These are phyloP conservation scores for Ataeniobius toweri DNA, from an alignment of 2,797 vertebrate genomes.

Conservation along the genomic window DNA sequence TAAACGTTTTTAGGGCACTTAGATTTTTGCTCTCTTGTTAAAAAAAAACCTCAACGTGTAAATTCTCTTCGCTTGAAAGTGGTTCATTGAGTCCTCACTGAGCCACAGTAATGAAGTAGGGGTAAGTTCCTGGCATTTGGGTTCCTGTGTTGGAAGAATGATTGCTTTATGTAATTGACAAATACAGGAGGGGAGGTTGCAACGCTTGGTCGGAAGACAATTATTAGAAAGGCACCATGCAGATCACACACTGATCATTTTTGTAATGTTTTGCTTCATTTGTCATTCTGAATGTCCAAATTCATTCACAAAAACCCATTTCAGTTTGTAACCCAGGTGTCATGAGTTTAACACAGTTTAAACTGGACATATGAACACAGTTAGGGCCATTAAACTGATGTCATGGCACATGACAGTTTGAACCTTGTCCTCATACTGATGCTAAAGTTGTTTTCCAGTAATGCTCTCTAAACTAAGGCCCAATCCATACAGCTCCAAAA, in stretches of 20 bases:
- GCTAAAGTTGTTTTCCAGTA: constrained; percentile 15
- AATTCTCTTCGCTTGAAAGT: not conserved
- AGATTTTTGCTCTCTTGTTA: not conserved
- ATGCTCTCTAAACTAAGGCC: not conserved
- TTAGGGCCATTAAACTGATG: constrained; percentile 14
- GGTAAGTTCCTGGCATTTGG: constrained; percentile 4
- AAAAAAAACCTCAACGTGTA: not conserved
- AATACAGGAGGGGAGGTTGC: constrained; percentile 25
- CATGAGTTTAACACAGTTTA: not conserved
- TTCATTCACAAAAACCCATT: not conserved
- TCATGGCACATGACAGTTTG: constrained; percentile 45
- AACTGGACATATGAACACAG: not conserved
- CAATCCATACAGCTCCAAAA: not conserved
- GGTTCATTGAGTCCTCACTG: constrained; percentile 1
- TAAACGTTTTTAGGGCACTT: not conserved
- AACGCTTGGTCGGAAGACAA: constrained; percentile 21
- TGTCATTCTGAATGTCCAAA: not conserved
- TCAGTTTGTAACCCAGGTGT: not conserved
- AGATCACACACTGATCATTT: not conserved
- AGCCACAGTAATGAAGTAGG: not conserved
- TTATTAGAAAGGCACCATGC: not conserved
- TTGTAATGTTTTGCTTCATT: not conserved
- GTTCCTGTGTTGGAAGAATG: constrained; percentile 20
- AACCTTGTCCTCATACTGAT: constrained; percentile 53
- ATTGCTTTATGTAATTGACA: constrained; percentile 38